Conservation (phyloP, 2,113 vertebrate species). For the Pelmatolapia mariae region DNA sequence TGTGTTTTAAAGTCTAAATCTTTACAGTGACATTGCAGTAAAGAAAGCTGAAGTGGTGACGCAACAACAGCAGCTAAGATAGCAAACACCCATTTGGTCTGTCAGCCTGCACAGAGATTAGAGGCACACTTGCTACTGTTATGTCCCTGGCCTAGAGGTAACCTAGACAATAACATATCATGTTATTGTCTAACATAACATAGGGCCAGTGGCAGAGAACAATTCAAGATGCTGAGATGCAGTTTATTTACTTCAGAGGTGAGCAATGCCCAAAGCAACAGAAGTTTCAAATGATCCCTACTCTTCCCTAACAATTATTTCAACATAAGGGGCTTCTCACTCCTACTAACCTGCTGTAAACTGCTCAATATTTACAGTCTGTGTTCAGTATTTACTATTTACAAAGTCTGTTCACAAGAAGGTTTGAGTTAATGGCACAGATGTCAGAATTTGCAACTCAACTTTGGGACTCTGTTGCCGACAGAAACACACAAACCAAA, state of each 20-base stretch:
- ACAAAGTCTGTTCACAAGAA: background rate
- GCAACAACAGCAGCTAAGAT: background rate
- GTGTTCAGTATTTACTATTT: background rate
- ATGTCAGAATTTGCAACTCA: background rate
- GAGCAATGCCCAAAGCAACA: background rate
- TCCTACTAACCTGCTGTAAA: background rate
- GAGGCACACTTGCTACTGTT: no score
- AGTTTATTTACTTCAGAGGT: background rate
- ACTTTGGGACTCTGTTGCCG: background rate
- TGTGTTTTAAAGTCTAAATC: background rate
- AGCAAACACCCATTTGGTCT: background rate
- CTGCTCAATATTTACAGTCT: background rate
- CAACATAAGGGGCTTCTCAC: background rate
- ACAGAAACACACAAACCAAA: background rate
- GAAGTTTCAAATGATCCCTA: background rate
- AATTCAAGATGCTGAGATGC: background rate
- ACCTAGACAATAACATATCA: background rate
- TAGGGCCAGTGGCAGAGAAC: background rate
- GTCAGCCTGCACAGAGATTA: background rate
- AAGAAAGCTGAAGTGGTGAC: background rate
- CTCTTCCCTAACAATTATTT: background rate
- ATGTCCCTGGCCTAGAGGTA: background rate
- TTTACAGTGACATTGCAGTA: background rate
- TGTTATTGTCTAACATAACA: background rate
- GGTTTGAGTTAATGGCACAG: background rate